phyloP scores from a whole-genome alignment of 1,140 invertebrate genomes.

The Zaprionus capensis region DNA sequence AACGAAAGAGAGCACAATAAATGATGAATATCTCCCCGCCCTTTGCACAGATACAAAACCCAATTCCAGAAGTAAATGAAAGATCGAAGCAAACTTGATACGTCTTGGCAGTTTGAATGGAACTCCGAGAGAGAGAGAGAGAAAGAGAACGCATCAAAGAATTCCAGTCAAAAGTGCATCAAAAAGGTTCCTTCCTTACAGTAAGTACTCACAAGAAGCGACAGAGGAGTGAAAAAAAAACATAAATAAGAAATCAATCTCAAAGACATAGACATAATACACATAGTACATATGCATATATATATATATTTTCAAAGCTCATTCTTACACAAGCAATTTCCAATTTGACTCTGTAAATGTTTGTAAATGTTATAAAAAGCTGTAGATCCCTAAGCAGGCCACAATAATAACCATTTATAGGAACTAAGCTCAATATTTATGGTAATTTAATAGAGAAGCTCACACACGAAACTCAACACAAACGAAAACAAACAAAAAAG shows the following conservation, averaged over 20 bases:
- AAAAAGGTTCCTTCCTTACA: slow-evolving; percentile 72
- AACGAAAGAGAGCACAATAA: slow-evolving; percentile 8
- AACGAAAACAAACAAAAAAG: slow-evolving; percentile 24
- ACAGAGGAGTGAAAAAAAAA: neutral
- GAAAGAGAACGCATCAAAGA: slow-evolving; percentile 26
- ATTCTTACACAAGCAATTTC: slow-evolving; percentile 28
- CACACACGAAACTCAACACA: slow-evolving; percentile 36
- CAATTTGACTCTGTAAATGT: slow-evolving; percentile 64
- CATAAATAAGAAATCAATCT: slow-evolving; percentile 26
- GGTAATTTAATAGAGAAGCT: slow-evolving; percentile 50
- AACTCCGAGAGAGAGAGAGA: neutral
- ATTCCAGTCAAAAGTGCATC: slow-evolving; percentile 38
- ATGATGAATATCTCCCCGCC: slow-evolving; percentile 12
- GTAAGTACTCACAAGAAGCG: slow-evolving; percentile 54
- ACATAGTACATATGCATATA: slow-evolving; percentile 20
- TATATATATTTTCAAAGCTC: slow-evolving; percentile 6
- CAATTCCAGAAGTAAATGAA: neutral
- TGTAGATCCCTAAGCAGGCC: slow-evolving; percentile 5
- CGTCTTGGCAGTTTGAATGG: neutral
- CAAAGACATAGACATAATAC: slow-evolving; percentile 12
- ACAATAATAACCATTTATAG: slow-evolving; percentile 54
- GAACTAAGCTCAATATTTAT: slow-evolving; percentile 68
- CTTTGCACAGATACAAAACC: slow-evolving; percentile 24
- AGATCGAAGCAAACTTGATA: slow-evolving; percentile 2
- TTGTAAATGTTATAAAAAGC: slow-evolving; percentile 48